These are phyloP conservation scores for Spodoptera exigua DNA, from an alignment of 2,888 invertebrate species.

Conservation along the genomic window DNA sequence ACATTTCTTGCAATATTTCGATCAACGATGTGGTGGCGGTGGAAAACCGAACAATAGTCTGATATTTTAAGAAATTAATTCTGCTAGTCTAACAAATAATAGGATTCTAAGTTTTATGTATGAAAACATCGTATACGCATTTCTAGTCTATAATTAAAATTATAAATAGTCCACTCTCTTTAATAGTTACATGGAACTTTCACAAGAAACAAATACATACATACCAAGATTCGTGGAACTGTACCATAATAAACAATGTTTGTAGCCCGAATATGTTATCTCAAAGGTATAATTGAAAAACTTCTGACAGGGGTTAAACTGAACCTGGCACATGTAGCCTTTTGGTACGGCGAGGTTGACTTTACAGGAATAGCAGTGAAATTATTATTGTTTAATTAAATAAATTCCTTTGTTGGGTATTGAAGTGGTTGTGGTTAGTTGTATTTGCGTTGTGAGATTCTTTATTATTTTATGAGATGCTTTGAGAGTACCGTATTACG, in stretches of 20 bases:
- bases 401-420: not conserved
- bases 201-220: conserved; percentile 45
- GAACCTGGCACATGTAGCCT: conserved; percentile 58
- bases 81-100: no score
- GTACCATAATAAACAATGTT: conserved; percentile 75
- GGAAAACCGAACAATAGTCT: no score
- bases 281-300: conserved; percentile 84
- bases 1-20: no score
- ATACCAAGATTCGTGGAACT: conserved; percentile 36
- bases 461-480: fast-evolving
- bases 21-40: no score
- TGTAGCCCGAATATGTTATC: conserved; percentile 74
- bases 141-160: no score
- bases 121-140: no score
- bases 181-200: not conserved
- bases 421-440: not conserved
- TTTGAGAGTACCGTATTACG: no score
- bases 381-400: conserved; percentile 38
- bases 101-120: no score
- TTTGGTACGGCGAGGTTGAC: conserved; percentile 16
- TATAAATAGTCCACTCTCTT: no score
- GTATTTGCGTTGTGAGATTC: not conserved
- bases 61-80: no score
- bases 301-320: conserved; percentile 81
- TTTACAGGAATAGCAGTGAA: conserved; percentile 19